Evolutionary conservation across 2,113 vertebrate genomes (phyloP).

Genomic region (Lepisosteus oculatus): DNA sequence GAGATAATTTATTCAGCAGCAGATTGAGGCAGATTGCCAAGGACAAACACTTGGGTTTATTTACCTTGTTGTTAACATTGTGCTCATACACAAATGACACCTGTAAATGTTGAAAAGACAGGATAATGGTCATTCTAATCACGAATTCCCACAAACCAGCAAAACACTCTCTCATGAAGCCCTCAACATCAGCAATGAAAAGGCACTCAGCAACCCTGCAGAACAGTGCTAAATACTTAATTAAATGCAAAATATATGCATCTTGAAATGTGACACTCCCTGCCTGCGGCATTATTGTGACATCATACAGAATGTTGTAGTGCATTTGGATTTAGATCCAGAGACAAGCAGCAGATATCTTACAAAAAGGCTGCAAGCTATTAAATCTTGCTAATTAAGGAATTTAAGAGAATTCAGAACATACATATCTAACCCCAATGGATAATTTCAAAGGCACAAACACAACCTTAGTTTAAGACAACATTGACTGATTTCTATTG

Average conservation of each 20-base stretch:
- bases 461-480: neutral
- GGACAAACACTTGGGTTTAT: conserved; percentile 72
- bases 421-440: neutral
- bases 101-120: neutral
- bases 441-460: conserved; percentile 3
- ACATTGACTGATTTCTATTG: neutral
- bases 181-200: neutral
- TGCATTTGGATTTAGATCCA: neutral
- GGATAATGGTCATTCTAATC: conserved; percentile 4
- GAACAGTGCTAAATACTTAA: neutral
- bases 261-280: conserved; percentile 2
- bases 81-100: conserved; percentile 47
- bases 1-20: too few species aligned
- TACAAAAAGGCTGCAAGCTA: neutral
- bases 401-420: neutral
- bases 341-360: neutral
- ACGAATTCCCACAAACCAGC: neutral
- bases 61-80: conserved; percentile 69
- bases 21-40: conserved; percentile 71
- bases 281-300: neutral
- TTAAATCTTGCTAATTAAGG: conserved; percentile 1
- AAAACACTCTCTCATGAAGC: neutral
- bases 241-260: conserved; percentile 9
- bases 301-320: conserved; percentile 1
- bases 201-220: neutral